These are phyloP conservation scores for Seira musarum DNA, from an alignment of 2,888 invertebrate species.

Conservation along the genomic window DNA sequence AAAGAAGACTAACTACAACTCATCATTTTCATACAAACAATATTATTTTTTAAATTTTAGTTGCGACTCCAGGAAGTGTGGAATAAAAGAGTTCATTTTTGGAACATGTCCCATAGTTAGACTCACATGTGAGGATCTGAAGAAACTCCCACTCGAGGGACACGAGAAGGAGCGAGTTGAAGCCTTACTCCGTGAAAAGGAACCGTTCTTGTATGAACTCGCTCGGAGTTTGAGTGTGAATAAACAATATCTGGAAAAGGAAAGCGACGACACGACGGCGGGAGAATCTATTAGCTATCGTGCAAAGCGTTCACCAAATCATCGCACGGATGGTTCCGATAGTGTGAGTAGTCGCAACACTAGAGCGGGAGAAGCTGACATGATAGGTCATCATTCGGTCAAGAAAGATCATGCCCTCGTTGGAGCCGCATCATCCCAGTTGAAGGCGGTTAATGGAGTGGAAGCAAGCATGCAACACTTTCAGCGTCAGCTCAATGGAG, in stretches of 20 bases:
- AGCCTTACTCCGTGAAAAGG: constrained; percentile 24
- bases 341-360: too few species aligned
- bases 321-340: too few species aligned
- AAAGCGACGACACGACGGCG: background rate
- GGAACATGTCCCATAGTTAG: constrained; percentile 50
- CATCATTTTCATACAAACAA: too few species aligned
- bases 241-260: background rate
- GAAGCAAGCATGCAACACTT: background rate
- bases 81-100: constrained; percentile 43
- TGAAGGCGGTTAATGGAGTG: background rate
- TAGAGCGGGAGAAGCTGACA: too few species aligned
- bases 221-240: constrained; percentile 16
- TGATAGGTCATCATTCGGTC: constrained; percentile 24
- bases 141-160: background rate
- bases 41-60: too few species aligned
- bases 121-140: constrained; percentile 25
- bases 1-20: too few species aligned
- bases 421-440: background rate
- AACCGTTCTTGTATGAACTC: constrained; percentile 34
- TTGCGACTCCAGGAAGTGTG: constrained; percentile 40
- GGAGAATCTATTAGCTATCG: too few species aligned
- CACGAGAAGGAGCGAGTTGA: constrained; percentile 29
- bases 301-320: too few species aligned
- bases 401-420: constrained; percentile 11
- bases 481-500: too few species aligned